Conservation (phyloP, 2,113 vertebrate genomes). For the Bos taurus region DNA sequence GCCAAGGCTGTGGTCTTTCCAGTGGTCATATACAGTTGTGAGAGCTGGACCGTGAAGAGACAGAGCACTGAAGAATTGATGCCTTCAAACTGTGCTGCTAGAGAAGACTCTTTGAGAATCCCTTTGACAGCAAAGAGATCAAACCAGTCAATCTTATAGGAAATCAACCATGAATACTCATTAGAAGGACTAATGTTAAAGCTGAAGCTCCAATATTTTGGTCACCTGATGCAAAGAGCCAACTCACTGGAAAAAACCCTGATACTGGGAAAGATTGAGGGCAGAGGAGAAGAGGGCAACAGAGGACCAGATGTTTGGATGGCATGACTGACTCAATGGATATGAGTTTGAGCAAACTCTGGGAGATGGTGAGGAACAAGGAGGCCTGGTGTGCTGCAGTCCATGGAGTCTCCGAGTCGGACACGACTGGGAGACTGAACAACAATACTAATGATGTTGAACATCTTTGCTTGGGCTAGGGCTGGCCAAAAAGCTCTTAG, state of each 20-base stretch:
- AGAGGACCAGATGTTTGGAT: background rate
- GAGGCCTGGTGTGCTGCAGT: background rate
- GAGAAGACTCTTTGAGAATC: background rate
- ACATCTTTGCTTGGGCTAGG: background rate
- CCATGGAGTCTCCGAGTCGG: rapidly evolving
- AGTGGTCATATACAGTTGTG: background rate
- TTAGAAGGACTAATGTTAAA: background rate
- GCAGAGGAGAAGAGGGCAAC: background rate
- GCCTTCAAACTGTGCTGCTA: background rate
- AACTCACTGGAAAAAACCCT: background rate
- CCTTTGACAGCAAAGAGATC: background rate
- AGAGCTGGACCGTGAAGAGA: background rate
- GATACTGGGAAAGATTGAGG: background rate
- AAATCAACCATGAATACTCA: background rate
- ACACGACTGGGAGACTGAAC: background rate
- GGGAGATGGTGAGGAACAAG: background rate
- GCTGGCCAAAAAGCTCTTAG: background rate
- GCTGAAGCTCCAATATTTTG: background rate
- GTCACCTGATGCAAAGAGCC: background rate
- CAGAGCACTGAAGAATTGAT: background rate
- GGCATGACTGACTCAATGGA: background rate
- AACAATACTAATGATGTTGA: background rate
- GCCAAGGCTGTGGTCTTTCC: background rate
- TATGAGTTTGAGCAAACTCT: background rate
- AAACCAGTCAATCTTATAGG: background rate